phyloP scores from a whole-genome alignment of 92 coral and sea anemone genomes.

The Plumapathes pennacea region DNA sequence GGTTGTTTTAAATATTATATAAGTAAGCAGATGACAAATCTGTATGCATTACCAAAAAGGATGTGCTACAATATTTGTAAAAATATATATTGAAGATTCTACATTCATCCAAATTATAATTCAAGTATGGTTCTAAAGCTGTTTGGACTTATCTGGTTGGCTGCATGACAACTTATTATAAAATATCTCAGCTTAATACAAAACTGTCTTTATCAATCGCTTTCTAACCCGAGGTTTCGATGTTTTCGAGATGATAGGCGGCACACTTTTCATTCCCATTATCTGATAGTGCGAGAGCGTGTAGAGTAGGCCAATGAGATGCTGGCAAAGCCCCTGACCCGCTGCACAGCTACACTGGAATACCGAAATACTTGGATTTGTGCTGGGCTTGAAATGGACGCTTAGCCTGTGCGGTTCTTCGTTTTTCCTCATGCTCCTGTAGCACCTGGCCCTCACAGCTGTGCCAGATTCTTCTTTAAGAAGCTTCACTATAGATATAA shows the following conservation, averaged over 20 bases:
- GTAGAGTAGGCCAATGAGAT: conserved; percentile 31
- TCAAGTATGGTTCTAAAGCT: too few species aligned
- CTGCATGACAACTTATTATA: too few species aligned
- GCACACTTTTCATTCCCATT: conserved; percentile 41
- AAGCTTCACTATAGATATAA: conserved; percentile 2
- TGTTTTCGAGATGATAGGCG: conserved; percentile 40
- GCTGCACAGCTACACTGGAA: conserved; percentile 48
- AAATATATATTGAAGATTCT: too few species aligned
- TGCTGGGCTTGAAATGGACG: conserved; percentile 8
- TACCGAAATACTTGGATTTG: conserved; percentile 3
- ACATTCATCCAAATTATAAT: too few species aligned
- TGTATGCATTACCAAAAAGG: too few species aligned
- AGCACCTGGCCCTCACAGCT: conserved; percentile 33
- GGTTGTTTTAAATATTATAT: too few species aligned
- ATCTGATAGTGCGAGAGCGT: conserved; percentile 41
- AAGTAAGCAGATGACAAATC: too few species aligned
- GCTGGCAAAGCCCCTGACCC: conserved; percentile 46
- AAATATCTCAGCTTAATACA: too few species aligned
- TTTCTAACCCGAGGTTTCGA: conserved; percentile 44
- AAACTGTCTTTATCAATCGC: too few species aligned
- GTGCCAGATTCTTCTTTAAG: background rate
- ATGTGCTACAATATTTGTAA: too few species aligned
- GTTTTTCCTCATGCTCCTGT: conserved; percentile 44
- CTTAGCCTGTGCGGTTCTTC: conserved; percentile 36
- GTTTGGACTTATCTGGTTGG: too few species aligned